Conservation (phyloP, 2,888 invertebrate species). For the Parnassius apollo region DNA sequence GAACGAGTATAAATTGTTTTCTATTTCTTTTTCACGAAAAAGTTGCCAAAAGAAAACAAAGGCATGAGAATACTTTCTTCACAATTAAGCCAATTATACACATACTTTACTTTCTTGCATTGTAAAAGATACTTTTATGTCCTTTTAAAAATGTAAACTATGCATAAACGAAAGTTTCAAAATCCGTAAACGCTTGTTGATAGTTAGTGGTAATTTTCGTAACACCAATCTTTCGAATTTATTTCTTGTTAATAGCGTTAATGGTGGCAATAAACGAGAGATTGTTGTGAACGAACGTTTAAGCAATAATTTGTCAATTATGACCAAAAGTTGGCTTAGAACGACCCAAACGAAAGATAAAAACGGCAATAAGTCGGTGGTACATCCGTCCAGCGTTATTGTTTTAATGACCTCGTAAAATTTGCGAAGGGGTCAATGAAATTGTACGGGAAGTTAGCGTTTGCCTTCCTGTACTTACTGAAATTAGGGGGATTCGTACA, state of each 20-base stretch:
- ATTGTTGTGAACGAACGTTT: conserved; percentile 2
- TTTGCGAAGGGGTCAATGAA: conserved; percentile 20
- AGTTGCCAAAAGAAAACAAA: too few species aligned
- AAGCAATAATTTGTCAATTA: conserved; percentile 12
- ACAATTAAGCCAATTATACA: conserved; percentile 15
- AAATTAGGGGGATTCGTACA: too few species aligned
- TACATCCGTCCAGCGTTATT: conserved; percentile 20
- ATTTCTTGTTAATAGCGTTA: conserved; percentile 14
- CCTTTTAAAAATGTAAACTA: conserved; percentile 11
- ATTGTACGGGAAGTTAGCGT: neutral
- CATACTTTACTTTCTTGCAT: conserved; percentile 1
- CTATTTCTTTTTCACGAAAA: neutral
- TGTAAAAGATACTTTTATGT: conserved; percentile 14
- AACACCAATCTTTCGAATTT: conserved; percentile 12
- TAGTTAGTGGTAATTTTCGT: conserved; percentile 5
- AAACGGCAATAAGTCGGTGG: conserved; percentile 25
- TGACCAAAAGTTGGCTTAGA: conserved; percentile 4
- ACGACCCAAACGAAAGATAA: conserved; percentile 5
- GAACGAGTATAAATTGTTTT: neutral
- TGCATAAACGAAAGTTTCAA: conserved; percentile 15
- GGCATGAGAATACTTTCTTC: conserved; percentile 4
- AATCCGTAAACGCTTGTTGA: neutral
- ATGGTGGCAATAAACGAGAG: conserved; percentile 17
- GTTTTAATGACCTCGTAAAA: conserved; percentile 29
- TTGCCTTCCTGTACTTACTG: neutral